Evolutionary conservation across 2,888 invertebrate genomes (phyloP).

Genomic region (Eristalis pertinax): DNA sequence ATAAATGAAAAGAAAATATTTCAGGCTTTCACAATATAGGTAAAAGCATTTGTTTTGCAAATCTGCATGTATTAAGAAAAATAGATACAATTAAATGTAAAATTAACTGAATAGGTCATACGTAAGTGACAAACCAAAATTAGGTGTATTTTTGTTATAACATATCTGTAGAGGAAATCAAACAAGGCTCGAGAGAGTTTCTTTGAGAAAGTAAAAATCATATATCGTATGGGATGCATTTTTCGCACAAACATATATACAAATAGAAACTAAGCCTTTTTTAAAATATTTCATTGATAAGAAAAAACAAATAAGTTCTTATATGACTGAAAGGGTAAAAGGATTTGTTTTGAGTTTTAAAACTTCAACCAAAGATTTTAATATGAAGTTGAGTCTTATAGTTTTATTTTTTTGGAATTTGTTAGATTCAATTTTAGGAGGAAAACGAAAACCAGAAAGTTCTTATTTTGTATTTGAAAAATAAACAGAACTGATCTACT

Average conservation of each 20-base stretch:
- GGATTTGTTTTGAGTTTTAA: background rate
- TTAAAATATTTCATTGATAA: slow-evolving; percentile 70
- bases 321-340: background rate
- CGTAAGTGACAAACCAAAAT: slow-evolving; percentile 54
- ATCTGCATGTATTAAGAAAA: slow-evolving; percentile 39
- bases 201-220: slow-evolving; percentile 38
- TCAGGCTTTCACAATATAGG: slow-evolving; percentile 57
- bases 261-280: slow-evolving; percentile 76
- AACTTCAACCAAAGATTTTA: background rate
- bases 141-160: slow-evolving; percentile 37
- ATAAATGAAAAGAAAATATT: slow-evolving; percentile 34
- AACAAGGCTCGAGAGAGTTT: slow-evolving; percentile 50
- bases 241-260: slow-evolving; percentile 80
- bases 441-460: background rate
- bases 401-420: background rate
- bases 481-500: slow-evolving; percentile 8
- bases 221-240: slow-evolving; percentile 76
- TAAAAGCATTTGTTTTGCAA: slow-evolving; percentile 50
- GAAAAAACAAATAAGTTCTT: slow-evolving; percentile 36
- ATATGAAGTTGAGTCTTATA: background rate
- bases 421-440: background rate
- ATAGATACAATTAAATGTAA: slow-evolving; percentile 46
- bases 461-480: slow-evolving; percentile 18
- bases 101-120: slow-evolving; percentile 63
- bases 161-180: slow-evolving; percentile 35